Evolutionary conservation across 2,113 vertebrate genomes (phyloP).

Genomic region (Neotoma lepida): DNA sequence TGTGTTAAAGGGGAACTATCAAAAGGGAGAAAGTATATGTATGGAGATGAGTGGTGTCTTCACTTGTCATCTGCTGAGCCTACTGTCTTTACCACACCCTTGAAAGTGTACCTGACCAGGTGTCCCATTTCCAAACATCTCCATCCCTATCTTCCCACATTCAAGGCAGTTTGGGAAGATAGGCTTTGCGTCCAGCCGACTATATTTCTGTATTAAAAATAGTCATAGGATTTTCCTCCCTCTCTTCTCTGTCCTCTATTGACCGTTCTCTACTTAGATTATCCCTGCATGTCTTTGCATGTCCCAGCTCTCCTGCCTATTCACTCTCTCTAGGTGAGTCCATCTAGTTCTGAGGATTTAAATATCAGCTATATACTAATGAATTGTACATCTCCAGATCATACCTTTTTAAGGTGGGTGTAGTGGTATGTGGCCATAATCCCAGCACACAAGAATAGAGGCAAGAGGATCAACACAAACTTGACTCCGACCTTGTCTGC

Average conservation of each 20-base stretch:
- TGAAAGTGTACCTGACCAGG: neutral
- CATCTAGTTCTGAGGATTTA: slow-evolving; percentile 30
- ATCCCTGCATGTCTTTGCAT: neutral
- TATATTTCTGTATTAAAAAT: neutral
- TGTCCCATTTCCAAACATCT: neutral
- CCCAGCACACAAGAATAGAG: neutral
- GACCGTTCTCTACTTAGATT: neutral
- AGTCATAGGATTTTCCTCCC: neutral
- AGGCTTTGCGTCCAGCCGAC: neutral
- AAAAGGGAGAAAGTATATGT: neutral
- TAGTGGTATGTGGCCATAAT: neutral
- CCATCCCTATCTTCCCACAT: neutral
- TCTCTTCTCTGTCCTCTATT: neutral
- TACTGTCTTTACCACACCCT: neutral
- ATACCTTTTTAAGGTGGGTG: neutral
- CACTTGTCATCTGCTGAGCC: neutral
- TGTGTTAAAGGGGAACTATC: neutral
- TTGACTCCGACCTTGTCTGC: neutral
- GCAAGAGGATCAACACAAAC: neutral
- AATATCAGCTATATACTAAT: neutral
- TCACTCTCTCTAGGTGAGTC: neutral
- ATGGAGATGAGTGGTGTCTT: neutral
- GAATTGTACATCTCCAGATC: slow-evolving; percentile 43
- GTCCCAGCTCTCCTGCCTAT: neutral
- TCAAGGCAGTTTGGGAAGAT: neutral